Conservation (phyloP, 2,888 invertebrate genomes). For the Lithosia quadra region DNA sequence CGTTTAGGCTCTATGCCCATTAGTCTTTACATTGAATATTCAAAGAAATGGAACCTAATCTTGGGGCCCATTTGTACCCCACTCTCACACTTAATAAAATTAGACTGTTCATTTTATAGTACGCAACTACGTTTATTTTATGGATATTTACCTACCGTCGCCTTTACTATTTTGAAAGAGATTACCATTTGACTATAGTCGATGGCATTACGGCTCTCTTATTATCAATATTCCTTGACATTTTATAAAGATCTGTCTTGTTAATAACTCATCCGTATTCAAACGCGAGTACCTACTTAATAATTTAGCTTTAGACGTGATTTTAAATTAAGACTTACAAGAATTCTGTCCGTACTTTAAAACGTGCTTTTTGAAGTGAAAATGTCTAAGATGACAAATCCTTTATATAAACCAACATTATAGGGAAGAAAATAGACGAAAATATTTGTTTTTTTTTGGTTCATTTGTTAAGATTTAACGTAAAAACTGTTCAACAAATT, state of each 20-base stretch:
- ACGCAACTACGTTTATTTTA: neutral
- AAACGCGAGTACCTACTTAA: neutral
- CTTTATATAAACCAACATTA: too few relatives aligned
- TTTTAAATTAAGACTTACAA: neutral
- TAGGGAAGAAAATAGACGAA: too few relatives aligned
- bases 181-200: neutral
- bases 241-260: too few relatives aligned
- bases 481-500: too few relatives aligned
- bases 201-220: too few relatives aligned
- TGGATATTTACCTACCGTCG: neutral
- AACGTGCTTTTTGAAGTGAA: too few relatives aligned
- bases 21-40: neutral
- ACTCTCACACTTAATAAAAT: neutral
- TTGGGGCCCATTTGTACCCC: neutral
- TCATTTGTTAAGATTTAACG: too few relatives aligned
- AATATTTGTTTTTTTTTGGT: too few relatives aligned
- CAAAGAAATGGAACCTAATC: neutral
- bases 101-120: neutral
- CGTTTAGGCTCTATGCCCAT: too few relatives aligned
- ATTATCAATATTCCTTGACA: too few relatives aligned
- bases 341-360: neutral
- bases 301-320: neutral
- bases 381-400: too few relatives aligned
- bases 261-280: neutral
- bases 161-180: neutral